phyloP scores from a whole-genome alignment of 2,113 vertebrate species.

The Willisornis vidua region DNA sequence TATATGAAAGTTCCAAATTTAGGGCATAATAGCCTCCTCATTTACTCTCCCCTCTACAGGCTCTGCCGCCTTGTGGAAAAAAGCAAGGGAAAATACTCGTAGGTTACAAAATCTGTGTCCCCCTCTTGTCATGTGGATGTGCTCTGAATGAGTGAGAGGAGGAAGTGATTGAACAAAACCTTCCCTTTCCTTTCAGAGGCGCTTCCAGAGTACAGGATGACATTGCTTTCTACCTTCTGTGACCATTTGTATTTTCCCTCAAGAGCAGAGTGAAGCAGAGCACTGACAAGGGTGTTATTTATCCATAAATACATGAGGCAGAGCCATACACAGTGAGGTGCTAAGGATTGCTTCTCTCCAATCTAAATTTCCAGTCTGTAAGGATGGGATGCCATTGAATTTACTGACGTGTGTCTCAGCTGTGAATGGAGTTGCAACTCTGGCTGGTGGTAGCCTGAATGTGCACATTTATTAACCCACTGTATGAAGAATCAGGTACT shows the following conservation, averaged over 20 bases:
- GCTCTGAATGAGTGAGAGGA: not conserved
- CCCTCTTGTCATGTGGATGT: not conserved
- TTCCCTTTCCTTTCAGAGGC: not conserved
- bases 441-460: not conserved
- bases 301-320: slow-evolving; percentile 10
- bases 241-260: not conserved
- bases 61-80: not conserved
- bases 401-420: not conserved
- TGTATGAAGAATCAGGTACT: not conserved
- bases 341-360: not conserved
- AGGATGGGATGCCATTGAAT: not conserved
- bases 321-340: not conserved
- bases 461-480: not conserved
- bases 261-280: not conserved
- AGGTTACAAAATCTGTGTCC: not conserved
- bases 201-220: not conserved
- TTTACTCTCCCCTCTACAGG: not conserved
- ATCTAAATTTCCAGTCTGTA: not conserved
- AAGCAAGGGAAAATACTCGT: not conserved
- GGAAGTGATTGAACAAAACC: not conserved
- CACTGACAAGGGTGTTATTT: not conserved
- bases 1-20: not conserved
- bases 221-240: not conserved
- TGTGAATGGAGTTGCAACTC: not conserved
- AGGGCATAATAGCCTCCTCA: not conserved